Conservation (phyloP, 1,140 invertebrate genomes). For the Pogonus chalceus region DNA sequence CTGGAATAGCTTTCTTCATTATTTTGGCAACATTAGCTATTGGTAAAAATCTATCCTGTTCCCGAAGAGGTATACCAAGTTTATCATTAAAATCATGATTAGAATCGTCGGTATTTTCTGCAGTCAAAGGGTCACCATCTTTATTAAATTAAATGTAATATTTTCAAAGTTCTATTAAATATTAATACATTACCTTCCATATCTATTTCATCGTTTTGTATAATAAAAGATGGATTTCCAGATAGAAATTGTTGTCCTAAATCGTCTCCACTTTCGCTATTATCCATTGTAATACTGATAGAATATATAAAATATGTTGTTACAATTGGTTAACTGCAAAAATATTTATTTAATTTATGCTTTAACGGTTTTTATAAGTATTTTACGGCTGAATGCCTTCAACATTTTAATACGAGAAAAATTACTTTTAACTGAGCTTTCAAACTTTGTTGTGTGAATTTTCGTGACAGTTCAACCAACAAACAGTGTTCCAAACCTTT, state of each 20-base stretch:
- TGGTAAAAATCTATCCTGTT: constrained; percentile 92
- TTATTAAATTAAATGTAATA: constrained; percentile 11
- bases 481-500: too few relatives aligned
- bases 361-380: too few relatives aligned
- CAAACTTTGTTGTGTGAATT: too few relatives aligned
- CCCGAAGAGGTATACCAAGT: constrained; percentile 49
- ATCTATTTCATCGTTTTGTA: constrained; percentile 41
- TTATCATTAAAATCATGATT: constrained; percentile 46
- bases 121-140: constrained; percentile 30
- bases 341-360: too few relatives aligned
- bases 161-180: too few relatives aligned
- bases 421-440: too few relatives aligned
- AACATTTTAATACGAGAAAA: too few relatives aligned
- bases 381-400: too few relatives aligned
- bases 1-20: constrained; percentile 96
- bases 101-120: constrained; percentile 66
- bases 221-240: constrained; percentile 31
- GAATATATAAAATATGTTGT: too few relatives aligned
- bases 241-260: constrained; percentile 32
- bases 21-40: constrained; percentile 99
- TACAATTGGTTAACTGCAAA: too few relatives aligned
- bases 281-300: constrained; percentile 40
- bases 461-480: too few relatives aligned
- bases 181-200: too few relatives aligned
- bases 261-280: constrained; percentile 43